Evolutionary conservation across 2,888 invertebrate genomes (phyloP).

Genomic region (Meganola albula): DNA sequence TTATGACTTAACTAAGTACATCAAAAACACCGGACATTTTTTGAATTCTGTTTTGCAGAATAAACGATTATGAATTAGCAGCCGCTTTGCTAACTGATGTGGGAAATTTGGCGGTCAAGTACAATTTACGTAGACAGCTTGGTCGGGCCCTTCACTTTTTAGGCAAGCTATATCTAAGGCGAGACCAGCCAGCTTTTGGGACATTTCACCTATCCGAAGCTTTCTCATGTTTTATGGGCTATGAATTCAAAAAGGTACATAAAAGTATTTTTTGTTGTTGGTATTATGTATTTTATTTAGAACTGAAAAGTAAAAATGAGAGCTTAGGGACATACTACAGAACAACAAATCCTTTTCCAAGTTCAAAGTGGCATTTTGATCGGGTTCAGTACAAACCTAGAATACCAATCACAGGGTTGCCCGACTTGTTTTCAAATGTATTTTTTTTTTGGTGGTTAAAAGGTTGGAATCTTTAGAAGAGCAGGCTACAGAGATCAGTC

Average conservation of each 20-base stretch:
- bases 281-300: conserved; percentile 1
- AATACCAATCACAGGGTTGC: no score
- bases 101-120: conserved; percentile 61
- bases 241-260: conserved; percentile 37
- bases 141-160: conserved; percentile 62
- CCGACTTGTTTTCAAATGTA: no score
- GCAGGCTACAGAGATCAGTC: no score
- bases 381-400: background rate
- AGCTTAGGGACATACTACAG: no score
- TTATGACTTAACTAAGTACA: background rate
- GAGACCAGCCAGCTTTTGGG: conserved; percentile 61
- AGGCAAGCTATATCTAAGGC: conserved; percentile 60
- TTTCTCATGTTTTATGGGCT: conserved; percentile 64
- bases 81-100: conserved; percentile 60
- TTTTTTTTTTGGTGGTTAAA: no score
- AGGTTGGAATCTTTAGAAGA: no score
- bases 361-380: background rate
- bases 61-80: conserved; percentile 55
- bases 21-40: background rate
- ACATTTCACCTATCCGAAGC: conserved; percentile 64
- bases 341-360: background rate
- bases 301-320: background rate
- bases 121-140: conserved; percentile 49
- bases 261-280: background rate
- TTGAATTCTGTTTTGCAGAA: conserved; percentile 27